Conservation (phyloP, 2,888 invertebrate genomes). For the Parnassius glacialis region DNA sequence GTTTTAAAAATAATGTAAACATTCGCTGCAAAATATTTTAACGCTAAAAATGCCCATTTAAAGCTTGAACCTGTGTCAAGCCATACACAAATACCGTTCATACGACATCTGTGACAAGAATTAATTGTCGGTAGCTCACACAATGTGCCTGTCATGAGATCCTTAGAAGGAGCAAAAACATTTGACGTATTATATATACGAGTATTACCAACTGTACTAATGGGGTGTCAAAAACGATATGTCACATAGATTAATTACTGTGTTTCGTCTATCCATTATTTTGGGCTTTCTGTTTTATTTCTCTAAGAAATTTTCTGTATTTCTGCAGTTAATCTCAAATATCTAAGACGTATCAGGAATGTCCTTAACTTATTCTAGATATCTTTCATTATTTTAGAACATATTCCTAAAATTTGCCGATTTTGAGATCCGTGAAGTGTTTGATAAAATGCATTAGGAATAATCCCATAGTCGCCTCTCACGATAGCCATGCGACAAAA, state of each 20-base stretch:
- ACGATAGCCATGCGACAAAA: too few relatives aligned
- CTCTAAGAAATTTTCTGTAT: too few relatives aligned
- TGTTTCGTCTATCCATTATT: not conserved
- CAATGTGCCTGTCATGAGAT: constrained; percentile 4
- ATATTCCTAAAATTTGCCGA: too few relatives aligned
- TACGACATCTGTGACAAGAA: constrained; percentile 12
- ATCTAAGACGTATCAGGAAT: too few relatives aligned
- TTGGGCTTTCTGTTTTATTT: too few relatives aligned
- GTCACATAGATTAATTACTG: not conserved
- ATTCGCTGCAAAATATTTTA: not conserved
- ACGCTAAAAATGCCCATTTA: not conserved
- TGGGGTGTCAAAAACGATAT: not conserved
- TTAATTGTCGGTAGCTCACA: constrained; percentile 17
- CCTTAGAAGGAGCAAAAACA: not conserved
- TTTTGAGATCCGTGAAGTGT: too few relatives aligned
- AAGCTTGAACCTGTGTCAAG: constrained; percentile 6
- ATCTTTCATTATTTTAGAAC: too few relatives aligned
- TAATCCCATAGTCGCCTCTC: too few relatives aligned
- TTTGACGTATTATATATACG: not conserved
- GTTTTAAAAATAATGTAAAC: not conserved
- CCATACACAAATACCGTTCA: constrained; percentile 7
- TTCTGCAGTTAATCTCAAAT: too few relatives aligned
- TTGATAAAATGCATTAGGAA: too few relatives aligned
- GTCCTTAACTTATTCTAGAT: too few relatives aligned
- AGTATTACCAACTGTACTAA: not conserved